Base-by-base conservation (phyloP, 2,888 invertebrate species). In the Pyrochroa serraticornis region DNA sequence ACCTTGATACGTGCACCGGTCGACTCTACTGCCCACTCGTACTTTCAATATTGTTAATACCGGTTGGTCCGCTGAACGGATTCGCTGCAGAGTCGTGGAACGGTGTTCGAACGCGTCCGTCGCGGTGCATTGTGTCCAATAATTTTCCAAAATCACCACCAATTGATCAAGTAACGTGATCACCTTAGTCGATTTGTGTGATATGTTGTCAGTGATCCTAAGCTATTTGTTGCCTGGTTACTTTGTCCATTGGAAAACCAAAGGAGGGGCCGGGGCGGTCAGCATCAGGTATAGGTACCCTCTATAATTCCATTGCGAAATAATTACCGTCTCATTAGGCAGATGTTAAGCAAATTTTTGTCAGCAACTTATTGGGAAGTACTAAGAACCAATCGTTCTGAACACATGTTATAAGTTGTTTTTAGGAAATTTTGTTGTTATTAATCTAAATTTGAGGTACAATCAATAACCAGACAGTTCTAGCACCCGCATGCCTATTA, bases 11-110 rank as follows among this genome's bases (percentile, higher is more conserved):
- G 54, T 38, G 62, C 49, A 47, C 36, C 38, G 22, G 32, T 65
- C 67, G 66, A 54, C 67, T 56, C 56, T 63, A 68, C 65, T 57
- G 59, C 57, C 63, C 65, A 65, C 66, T 67, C 62, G 69, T 66
- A 69, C 69, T 69, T 68, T 67, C 69, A 59, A 70, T 70, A 66
- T 65, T 69, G 69, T 68, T 64, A 63, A 63, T 66, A 66, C 44
- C 32, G 55, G 61, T 62, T 60, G 64, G 66, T 62, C 60, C 52
- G 52, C 50, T 62, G 64, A 63, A 62, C 57, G 44, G 46, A 49
- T 46, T 46, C 36, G 56, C 44, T 30, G 49, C 34, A 43, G 45
- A 48, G 54, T 55, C 54, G 54, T 37, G 48, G 30, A 46, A 39
- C 37, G 62, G 60, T 63, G 62, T 63, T 63, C 66, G 53, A 58